phyloP scores from a whole-genome alignment of 1,140 invertebrate genomes.

The Thrips palmi region DNA sequence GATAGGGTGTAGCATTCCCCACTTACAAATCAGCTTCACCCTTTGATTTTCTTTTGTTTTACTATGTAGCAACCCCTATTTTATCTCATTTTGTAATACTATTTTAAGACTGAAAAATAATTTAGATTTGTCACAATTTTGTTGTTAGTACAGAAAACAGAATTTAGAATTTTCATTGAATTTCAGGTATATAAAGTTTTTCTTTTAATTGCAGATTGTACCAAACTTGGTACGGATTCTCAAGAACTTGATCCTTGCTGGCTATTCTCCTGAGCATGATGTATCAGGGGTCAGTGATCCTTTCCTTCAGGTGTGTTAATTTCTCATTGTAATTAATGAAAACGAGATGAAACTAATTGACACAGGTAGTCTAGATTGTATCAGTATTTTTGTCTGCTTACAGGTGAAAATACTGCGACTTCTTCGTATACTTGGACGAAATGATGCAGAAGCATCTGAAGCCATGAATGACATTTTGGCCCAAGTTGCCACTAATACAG shows the following conservation, averaged over 20 bases:
- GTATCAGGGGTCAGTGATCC: slow-evolving; percentile 99
- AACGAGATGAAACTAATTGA: neutral
- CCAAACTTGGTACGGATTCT: slow-evolving; percentile 95
- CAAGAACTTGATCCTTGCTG: slow-evolving; percentile 94
- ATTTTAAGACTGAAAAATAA: slow-evolving; percentile 3
- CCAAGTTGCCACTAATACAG: slow-evolving; percentile 95
- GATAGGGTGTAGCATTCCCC: no score
- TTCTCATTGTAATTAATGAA: slow-evolving; percentile 5
- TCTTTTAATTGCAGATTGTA: slow-evolving; percentile 63
- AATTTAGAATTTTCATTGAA: neutral
- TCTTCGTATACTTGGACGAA: slow-evolving; percentile 82
- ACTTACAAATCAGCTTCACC: no score
- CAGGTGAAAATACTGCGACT: slow-evolving; percentile 93
- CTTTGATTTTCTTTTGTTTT: slow-evolving; percentile 5
- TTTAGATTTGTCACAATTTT: slow-evolving; percentile 6
- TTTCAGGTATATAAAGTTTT: slow-evolving; percentile 10
- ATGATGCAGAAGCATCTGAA: slow-evolving; percentile 92
- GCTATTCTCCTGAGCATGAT: slow-evolving; percentile 98
- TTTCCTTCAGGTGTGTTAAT: slow-evolving; percentile 71
- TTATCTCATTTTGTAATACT: slow-evolving; percentile 4
- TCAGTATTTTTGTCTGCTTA: slow-evolving; percentile 17
- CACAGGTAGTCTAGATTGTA: neutral
- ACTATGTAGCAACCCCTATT: slow-evolving; percentile 1
- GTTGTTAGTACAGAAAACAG: neutral
- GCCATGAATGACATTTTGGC: slow-evolving; percentile 99